Evolutionary conservation across 1,140 invertebrate genomes (phyloP).

Genomic region (Pissodes strobi): DNA sequence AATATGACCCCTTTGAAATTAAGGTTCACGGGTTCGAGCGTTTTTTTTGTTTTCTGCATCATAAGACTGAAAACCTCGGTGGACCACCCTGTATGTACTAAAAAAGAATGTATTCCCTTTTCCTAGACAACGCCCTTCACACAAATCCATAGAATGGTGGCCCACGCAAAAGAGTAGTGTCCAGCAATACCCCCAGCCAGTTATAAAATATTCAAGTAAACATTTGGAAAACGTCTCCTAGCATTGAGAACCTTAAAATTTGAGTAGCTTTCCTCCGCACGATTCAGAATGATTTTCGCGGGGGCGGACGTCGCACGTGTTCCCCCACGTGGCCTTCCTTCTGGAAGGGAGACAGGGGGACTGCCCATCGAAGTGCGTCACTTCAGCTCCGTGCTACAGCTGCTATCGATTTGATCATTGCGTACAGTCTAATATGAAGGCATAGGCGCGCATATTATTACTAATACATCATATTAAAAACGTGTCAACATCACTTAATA

Average conservation of each 20-base stretch:
- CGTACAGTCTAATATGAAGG: slow-evolving; percentile 8
- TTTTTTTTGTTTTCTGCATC: too few relatives aligned
- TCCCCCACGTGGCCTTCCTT: slow-evolving; percentile 27
- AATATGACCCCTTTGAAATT: too few relatives aligned
- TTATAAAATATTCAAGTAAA: slow-evolving; percentile 4
- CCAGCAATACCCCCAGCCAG: neutral
- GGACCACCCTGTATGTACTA: too few relatives aligned
- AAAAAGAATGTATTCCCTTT: too few relatives aligned
- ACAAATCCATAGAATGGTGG: too few relatives aligned
- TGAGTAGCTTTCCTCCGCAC: slow-evolving; percentile 9
- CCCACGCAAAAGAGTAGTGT: neutral
- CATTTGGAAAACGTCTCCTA: slow-evolving; percentile 4
- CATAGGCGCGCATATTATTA: neutral
- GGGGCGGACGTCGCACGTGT: slow-evolving; percentile 30
- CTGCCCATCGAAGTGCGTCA: slow-evolving; percentile 28
- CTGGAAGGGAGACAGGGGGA: slow-evolving; percentile 1
- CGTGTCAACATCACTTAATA: too few relatives aligned
- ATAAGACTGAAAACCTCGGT: too few relatives aligned
- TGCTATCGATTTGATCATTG: slow-evolving; percentile 28
- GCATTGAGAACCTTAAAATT: slow-evolving; percentile 11
- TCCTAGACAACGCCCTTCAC: too few relatives aligned
- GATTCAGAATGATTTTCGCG: slow-evolving; percentile 23
- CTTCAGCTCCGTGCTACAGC: slow-evolving; percentile 20
- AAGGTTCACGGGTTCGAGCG: too few relatives aligned
- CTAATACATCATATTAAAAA: too few relatives aligned